phyloP scores from a whole-genome alignment of 2,797 vertebrate species.

The Microctenopoma lineatum region DNA sequence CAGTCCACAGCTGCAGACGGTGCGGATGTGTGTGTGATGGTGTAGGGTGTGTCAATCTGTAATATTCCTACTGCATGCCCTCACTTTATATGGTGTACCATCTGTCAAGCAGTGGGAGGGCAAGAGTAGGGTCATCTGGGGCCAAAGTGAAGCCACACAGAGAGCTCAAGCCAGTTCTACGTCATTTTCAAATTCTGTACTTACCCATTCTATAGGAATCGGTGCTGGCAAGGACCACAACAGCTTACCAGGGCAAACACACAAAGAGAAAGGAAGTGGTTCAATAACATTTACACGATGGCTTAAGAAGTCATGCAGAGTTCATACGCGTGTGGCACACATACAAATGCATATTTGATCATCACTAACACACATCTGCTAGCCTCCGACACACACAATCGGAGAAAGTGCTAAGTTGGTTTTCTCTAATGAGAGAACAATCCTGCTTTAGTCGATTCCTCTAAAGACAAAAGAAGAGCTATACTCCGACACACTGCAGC shows the following conservation, averaged over 20 bases:
- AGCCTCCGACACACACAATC: constrained; percentile 2
- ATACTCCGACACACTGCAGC: constrained; percentile 36
- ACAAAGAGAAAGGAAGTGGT: constrained; percentile 41
- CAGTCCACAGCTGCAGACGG: constrained; percentile 43
- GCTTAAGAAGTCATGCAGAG: constrained; percentile 39
- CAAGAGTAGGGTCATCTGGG: constrained; percentile 31
- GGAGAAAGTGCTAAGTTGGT: constrained; percentile 25
- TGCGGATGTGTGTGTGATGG: constrained; percentile 27
- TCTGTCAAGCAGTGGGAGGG: constrained; percentile 55
- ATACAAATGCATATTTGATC: constrained; percentile 14
- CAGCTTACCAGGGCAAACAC: constrained; percentile 24
- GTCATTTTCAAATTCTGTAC: constrained; percentile 59
- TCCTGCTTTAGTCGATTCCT: constrained; percentile 60
- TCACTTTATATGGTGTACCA: constrained; percentile 60
- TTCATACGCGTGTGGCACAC: constrained; percentile 49
- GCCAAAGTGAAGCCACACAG: constrained; percentile 29
- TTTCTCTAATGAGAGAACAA: constrained; percentile 53
- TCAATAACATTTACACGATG: constrained; percentile 22
- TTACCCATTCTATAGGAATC: constrained; percentile 51
- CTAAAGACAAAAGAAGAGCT: constrained; percentile 62
- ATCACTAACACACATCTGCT: constrained; percentile 16
- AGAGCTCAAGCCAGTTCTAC: constrained; percentile 50
- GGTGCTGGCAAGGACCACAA: constrained; percentile 40
- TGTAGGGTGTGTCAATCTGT: constrained; percentile 51
- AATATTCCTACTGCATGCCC: constrained; percentile 44